Base-by-base conservation (phyloP, 2,797 vertebrate genomes). In the Eleutherodactylus coqui region DNA sequence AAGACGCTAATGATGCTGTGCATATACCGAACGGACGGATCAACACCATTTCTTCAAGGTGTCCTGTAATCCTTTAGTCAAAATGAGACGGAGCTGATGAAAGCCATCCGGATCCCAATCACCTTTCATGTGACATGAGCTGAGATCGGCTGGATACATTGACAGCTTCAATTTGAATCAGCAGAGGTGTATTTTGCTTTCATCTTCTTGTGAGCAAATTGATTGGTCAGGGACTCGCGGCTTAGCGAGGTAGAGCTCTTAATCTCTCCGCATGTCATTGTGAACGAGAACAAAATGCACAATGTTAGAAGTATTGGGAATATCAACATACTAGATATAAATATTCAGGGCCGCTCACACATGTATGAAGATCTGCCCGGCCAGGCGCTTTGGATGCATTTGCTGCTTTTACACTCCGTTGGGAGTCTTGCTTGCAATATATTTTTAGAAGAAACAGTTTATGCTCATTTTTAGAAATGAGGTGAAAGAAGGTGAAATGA, bases 181-280 rank as follows among this genome's bases (percentile, higher is more conserved):
- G 60, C 43, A 8, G 47, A 85, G 45, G 62, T 79, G 53, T 53
- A 55, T 79, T 85, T 38, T 27, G 45, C 75, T 85, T 85, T 79
- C 62, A 79, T 85, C 62, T 85, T 53, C 27, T 19, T 27, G n/a
- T 43, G 58, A 69, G 64, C 13, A 17, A 51, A 85, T 70, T 69
- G 62, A 85, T 79, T 79, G 75, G 75, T 85, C 75, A 79, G 34
- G 55, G 83, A 79, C 34, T 70, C 14, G 24, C 43, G 72, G 75
- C n/a, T 79, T 27, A 85, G 36, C 75, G 43, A n/a, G 34, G 73
- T 7, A 38, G 73, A 64, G 32, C 43, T 41, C 41, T 67, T 84
- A 62, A 84, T 76, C 73, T 76, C 32, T 51, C 38, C 14, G 11
- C 32, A 29, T 75, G 36, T 84, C 82, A 62, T 47, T 47, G 55